Conservation (phyloP, 1,140 invertebrate genomes). For the Tenebrio molitor region DNA sequence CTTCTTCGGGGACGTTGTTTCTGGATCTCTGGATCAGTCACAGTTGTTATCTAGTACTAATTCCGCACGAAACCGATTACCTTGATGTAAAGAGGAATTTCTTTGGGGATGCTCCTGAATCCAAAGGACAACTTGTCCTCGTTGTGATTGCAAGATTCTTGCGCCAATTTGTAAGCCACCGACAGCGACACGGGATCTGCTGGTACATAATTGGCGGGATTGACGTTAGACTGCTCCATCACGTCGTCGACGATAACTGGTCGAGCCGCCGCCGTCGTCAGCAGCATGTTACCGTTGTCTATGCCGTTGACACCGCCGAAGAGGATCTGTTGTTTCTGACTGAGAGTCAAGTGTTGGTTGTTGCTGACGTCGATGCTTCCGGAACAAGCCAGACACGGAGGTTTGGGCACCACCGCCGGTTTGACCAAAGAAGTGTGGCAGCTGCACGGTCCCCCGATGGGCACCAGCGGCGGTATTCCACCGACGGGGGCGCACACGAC, state of each 20-base stretch:
- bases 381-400: constrained; percentile 45
- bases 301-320: constrained; percentile 3
- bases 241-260: background rate
- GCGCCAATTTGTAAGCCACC: constrained; percentile 54
- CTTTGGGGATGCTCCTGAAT: constrained; percentile 55
- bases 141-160: constrained; percentile 44
- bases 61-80: background rate
- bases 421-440: constrained; percentile 55
- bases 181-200: constrained; percentile 56
- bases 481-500: constrained; percentile 47
- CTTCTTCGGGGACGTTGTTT: constrained; percentile 57
- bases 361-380: constrained; percentile 5
- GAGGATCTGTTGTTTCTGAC: constrained; percentile 3
- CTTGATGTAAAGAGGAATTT: constrained; percentile 12
- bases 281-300: background rate
- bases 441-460: constrained; percentile 56
- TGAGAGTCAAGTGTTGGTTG: constrained; percentile 19
- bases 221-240: background rate
- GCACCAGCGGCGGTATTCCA: constrained; percentile 46
- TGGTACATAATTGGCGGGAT: constrained; percentile 43
- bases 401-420: constrained; percentile 57
- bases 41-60: background rate
- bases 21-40: constrained; percentile 2
- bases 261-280: background rate
- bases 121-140: constrained; percentile 58